Base-by-base conservation (phyloP, 2,113 vertebrate species). In the Sciurus niger region DNA sequence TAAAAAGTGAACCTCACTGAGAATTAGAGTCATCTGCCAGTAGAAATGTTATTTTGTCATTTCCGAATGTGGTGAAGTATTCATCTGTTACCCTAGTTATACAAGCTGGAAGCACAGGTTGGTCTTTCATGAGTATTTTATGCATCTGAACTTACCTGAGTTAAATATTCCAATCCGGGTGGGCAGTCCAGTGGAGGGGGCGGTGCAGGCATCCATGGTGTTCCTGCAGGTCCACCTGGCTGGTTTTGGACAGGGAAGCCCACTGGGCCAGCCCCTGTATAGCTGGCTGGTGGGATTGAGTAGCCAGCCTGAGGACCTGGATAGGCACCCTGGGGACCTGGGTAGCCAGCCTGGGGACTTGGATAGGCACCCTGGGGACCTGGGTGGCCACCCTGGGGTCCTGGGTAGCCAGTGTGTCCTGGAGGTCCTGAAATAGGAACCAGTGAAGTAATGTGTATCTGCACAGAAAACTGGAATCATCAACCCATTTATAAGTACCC, bases 101-200 rank as follows among this genome's bases (percentile, higher is more conserved):
- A 22, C 70, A 88, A 86, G 76, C 9, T 30, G 37, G 18, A 67
- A 67, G 14, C 34, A 78, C 0, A 12, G 40, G 51, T 74, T 53
- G 72, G 5, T 40, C 89, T 84, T 48, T 46, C 12, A 60, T 3
- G 65, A 72, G 1, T 60, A 6, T 68, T 68, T 73, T 43, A 46
- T n/a, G 18, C 18, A 89, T 67, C 65, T 93, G 20, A 25, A 84
- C 79, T 93, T 98, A 99, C 98, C 98, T 99, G 98, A 77, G 84
- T 98, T 95, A 99, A 98, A 65, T 99, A 99, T 90, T 99, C 98
- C 77, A 99, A 79, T 53, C 99, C 98, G 37, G 98, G 98, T 55
- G 99, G 98, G 83, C 98, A 99, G 90, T 96, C 97, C 32, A 96
- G 63, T 94, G 96, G 43, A 83, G 90, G 6, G 37, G 88, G 90